Evolutionary conservation across 1,140 invertebrate genomes (phyloP), one percentile per base, ranked within the genome.

Genomic region (Musca domestica): DNA sequence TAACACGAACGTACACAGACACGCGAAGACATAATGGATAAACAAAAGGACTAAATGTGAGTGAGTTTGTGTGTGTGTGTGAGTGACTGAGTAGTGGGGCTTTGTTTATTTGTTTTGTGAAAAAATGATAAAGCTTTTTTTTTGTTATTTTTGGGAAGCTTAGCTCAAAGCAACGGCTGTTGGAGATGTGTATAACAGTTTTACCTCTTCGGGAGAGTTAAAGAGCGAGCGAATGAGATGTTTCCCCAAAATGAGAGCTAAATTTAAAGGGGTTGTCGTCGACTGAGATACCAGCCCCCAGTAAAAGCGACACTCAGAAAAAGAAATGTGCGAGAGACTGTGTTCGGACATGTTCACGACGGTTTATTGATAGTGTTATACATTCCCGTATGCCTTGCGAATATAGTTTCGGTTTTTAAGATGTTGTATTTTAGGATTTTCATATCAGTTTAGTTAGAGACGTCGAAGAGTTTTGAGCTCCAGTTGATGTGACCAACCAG

Each of bases 391-490:
- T 51, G 48, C 17, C 17, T 12, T 9, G 34, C 5, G n/a, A n/a
- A 9, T 61, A 34, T 61, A 61, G 34, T 19, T 61, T 61, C 34
- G 34, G 56, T 61, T 61, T 61, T 61, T 19, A 61, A 61, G 56
- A 61, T 61, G 56, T 61, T 61, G 56, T 34, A 27, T 34, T 4
- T 34, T 34, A 30, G 56, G 34, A 19, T 61, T 61, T 61, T 61
- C n/a, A 30, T 19, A 61, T 61, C 56, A 61, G 56, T 61, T 61
- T 61, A 61, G 56, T 34, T 61, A 61, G 56, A 61, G 27, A 61
- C 56, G 56, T 41, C 19, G 56, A 61, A 61, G 27, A 41, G 56
- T 41, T 61, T 61, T 61, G 56, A 27, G 54, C 30, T 61, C 17
- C 6, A 41, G 34, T 41, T 41, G 10, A 41, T 41, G 34, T 41